phyloP scores from a whole-genome alignment of 64 coral and sea anemone species.

The Dendrophyllia cribrosa region DNA sequence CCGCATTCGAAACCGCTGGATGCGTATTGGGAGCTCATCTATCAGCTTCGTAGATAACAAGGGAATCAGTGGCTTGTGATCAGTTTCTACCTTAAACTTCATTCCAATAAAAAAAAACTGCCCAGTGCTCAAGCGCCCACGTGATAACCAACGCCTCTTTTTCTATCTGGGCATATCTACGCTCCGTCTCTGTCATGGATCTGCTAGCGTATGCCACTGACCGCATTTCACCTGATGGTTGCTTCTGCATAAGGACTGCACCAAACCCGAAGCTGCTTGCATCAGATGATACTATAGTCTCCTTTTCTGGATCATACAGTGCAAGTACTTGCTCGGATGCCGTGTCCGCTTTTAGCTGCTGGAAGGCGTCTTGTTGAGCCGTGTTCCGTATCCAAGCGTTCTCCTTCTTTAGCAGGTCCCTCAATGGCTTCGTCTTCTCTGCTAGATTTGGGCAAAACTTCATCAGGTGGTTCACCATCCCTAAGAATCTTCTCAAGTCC shows the following conservation, averaged over 20 bases:
- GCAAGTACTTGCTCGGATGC: conserved; percentile 18
- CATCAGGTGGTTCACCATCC: not conserved
- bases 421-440: conserved; percentile 33
- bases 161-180: not conserved
- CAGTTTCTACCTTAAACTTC: conserved; percentile 3
- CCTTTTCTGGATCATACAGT: conserved; percentile 48
- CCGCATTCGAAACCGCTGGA: not conserved
- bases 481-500: not conserved
- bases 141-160: conserved; percentile 8
- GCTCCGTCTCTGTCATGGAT: not conserved
- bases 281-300: conserved; percentile 59
- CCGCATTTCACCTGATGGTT: not conserved
- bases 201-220: conserved; percentile 29
- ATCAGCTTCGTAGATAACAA: conserved; percentile 23
- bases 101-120: conserved; percentile 11
- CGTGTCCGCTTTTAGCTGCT: conserved; percentile 30
- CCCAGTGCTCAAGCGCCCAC: conserved; percentile 17
- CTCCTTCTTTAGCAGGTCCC: conserved; percentile 45
- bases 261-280: conserved; percentile 46
- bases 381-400: conserved; percentile 30
- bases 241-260: conserved; percentile 59
- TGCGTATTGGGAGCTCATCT: conserved; percentile 6
- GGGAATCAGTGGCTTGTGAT: conserved; percentile 24
- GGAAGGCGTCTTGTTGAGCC: conserved; percentile 50
- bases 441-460: conserved; percentile 56